Evolutionary conservation across 2,113 vertebrate species (phyloP).

Genomic region (Grammomys surdaster): DNA sequence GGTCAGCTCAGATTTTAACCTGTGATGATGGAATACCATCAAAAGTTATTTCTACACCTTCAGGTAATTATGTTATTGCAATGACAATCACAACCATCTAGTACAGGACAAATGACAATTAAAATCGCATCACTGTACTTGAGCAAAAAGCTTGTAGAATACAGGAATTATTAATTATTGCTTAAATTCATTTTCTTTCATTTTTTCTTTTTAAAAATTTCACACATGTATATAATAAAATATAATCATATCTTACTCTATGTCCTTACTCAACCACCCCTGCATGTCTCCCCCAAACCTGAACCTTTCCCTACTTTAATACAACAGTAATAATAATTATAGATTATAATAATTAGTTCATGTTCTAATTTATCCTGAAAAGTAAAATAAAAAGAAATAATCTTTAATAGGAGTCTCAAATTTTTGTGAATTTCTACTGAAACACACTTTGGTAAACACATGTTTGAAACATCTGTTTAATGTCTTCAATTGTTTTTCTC

Average conservation of each 20-base stretch:
- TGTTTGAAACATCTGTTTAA: constrained; percentile 76
- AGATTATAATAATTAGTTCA: constrained; percentile 51
- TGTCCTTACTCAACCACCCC: no score
- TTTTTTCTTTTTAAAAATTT: not conserved
- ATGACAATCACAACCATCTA: constrained; percentile 61
- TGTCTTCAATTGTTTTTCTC: constrained; percentile 65
- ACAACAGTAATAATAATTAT: not conserved
- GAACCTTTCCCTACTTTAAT: no score
- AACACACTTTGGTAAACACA: constrained; percentile 74
- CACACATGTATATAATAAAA: not conserved
- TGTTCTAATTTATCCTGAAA: constrained; percentile 53
- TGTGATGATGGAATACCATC: not conserved
- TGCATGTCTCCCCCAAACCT: not conserved
- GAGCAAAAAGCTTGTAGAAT: constrained; percentile 55
- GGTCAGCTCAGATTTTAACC: not conserved
- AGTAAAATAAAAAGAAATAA: constrained; percentile 4
- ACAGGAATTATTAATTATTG: constrained; percentile 59
- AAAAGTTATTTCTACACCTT: constrained; percentile 48
- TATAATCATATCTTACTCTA: not conserved
- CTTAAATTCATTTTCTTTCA: not conserved
- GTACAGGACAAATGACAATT: constrained; percentile 15
- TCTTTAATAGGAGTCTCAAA: constrained; percentile 70
- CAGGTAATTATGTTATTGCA: constrained; percentile 36
- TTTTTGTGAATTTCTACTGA: constrained; percentile 64
- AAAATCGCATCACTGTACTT: constrained; percentile 62